Evolutionary conservation across 2,113 vertebrate species (phyloP), one percentile per base, ranked within the genome.

Genomic region (Pterophyllum scalare): DNA sequence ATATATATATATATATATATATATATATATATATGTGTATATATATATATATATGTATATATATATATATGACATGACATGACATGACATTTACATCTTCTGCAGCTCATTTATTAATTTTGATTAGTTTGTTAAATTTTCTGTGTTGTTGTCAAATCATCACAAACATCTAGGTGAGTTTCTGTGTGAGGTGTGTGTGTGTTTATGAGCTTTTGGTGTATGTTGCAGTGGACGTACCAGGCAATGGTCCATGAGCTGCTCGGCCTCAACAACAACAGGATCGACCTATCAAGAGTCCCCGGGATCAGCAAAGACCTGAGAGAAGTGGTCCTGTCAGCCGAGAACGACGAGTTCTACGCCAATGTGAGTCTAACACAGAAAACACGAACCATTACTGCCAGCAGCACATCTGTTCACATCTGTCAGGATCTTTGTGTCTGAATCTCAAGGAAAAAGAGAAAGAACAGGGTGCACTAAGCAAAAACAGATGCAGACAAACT

Each of bases 241-340:
- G 98, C 98, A 2, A 99, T 99, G 98, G 98, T 99, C 1, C 98
- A 99, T 0, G 98, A 99, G 82, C 82, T 99, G 15, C 95, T 99
- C 61, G 97, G 97, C 4, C 96, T 99, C 57, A 97, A 98, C 95
- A 99, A 99, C 96, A 99, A 99, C 90, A 93, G 98, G 57, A 98
- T 99, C 35, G 98, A 99, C 93, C 95, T 99, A 59, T 98, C 98
- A 6, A 95, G 97, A 5, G 98, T 99, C 1, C 98, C 98, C 0
- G 98, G 98, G 6, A 96, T 99, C 91, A 99, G 95, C 90, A 98
- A 97, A 87, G 98, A 99, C 60, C 96, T 99, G 65, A 91, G 92
- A 19, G 98, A 99, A 76, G 98, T 99, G 65, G 98, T 99, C 2
- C 94, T 99, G 43, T 99, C 97, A 0, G 98, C 98, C 0, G 98